Evolutionary conservation across 2,888 invertebrate genomes (phyloP), one percentile per base, ranked within the genome.

Genomic region (Agrypnus murinus): DNA sequence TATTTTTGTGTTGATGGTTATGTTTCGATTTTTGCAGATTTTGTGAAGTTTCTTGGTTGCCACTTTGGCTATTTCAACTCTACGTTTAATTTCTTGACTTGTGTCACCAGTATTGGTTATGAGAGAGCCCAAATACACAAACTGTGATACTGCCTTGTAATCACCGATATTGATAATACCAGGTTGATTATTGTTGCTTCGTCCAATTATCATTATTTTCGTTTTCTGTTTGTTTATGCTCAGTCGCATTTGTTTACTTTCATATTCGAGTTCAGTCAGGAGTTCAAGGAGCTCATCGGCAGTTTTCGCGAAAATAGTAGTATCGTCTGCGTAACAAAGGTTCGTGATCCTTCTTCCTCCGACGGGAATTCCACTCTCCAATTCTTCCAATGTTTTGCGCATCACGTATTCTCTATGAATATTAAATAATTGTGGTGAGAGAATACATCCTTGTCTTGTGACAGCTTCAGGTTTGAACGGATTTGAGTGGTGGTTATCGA

Each of bases 331-430:
- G n/a, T n/a, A n/a, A n/a, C n/a, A n/a, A n/a, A n/a, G 14, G 7
- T 43, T 43, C 1, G 43, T 43, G n/a, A 14, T n/a, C 7, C 8
- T 43, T 14, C n/a, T 43, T 43, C 12, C 43, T 14, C 43, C 2
- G 3, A 43, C 14, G 14, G 15, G 3, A 2, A 43, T 14, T 14
- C 14, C 43, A 43, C 12, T 14, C 14, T 43, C 43, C 43, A 36
- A 36, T 36, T 36, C 15, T 19, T 55, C 32, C 14, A 45, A 45
- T 9, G 9, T 15, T 6, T 8, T 53, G 8, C 31, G 4, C 53
- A 53, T 53, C n/a, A 32, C 31, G 53, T n/a, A 32, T 19, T 53
- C 53, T 8, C 53, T 32, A 31, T 53, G 31, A 12, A 31, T 53
- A 32, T 53, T 53, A 15, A 53, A 55, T 10, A 55, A 34, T 17